A percentile compares a stretch with the other conserved stretches of the same genome.
Conservation (phyloP, 2,797 vertebrate genomes). For the Dendrocincla tyrannina region DNA sequence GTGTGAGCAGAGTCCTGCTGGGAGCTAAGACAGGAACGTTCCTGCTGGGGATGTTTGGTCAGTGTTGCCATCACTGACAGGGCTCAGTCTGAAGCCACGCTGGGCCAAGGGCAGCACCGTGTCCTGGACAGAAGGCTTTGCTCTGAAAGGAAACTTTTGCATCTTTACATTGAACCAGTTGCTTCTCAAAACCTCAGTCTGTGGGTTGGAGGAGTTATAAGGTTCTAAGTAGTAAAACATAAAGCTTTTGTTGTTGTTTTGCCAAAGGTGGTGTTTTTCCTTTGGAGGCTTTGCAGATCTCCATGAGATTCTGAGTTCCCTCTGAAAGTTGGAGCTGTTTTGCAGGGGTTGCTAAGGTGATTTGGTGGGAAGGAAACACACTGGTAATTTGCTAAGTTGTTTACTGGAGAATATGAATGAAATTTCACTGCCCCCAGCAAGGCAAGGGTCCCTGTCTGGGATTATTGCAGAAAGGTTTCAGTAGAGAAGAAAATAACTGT, state of each 20-base stretch:
- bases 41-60: neutral
- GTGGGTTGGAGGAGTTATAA: neutral
- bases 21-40: neutral
- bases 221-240: neutral
- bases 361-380: conserved; percentile 51
- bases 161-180: neutral
- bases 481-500: neutral
- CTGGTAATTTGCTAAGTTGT: conserved; percentile 64
- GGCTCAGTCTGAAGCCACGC: rapidly evolving
- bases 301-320: neutral
- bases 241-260: neutral
- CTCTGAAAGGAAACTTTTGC: neutral
- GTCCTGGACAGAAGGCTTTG: neutral
- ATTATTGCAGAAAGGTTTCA: conserved; percentile 13
- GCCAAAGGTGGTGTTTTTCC: neutral
- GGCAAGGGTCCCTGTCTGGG: neutral
- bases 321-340: conserved; percentile 37
- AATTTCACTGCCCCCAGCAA: conserved; percentile 7
- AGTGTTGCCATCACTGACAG: neutral
- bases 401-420: conserved; percentile 67
- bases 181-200: neutral
- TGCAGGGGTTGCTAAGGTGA: conserved; percentile 73
- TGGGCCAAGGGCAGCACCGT: neutral
- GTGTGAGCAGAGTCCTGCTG: neutral
- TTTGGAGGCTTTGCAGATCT: neutral